Evolutionary conservation across 35 echinoderm and acorn worm species (phyloP), one percentile per base, ranked within the genome.

Genomic region (Strongylocentrotus purpuratus): DNA sequence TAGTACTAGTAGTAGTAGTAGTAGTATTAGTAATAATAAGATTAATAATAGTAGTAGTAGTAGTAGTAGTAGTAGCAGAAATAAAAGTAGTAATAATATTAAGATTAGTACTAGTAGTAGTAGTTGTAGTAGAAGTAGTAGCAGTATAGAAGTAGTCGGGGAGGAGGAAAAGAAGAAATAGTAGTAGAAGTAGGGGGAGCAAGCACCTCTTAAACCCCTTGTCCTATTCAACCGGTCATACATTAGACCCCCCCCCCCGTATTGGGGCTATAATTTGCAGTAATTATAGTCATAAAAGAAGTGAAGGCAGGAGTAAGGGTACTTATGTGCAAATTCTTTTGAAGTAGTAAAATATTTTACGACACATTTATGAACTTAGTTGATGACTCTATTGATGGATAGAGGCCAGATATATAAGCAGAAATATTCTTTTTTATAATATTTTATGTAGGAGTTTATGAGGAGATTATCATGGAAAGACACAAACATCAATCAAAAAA

Each of bases 1-100:
- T 88, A 88, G 86, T 88, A 88, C 7, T 88, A 88, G 86, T 88
- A 31, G 86, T 88, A 32, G 86, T 88, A 32, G 86, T 88, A 88
- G 4, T 88, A 88, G 86, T 88, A 88, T 0, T 88, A 88, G 86
- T 88, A 88, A n/a, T 88, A 88, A n/a, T 88, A 88, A n/a, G 31
- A 88, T 25, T 32, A 88, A n/a, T 88, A 88, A 20, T 88, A 88
- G 86, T 88, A 88, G 86, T 33, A 32, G 22, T 88, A 32, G 86
- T 88, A 88, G 86, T 33, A 88, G 86, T 88, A 88, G 86, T 88
- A 88, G 0, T 88, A 88, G n/a, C 32, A 88, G 25, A 32, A 88
- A 25, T 31, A 88, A 25, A 9, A 88, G 86, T 31, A 33, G 28
- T 1, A 33, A n/a, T 28, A 2, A n/a, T 31, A 33, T 28, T 88